These are phyloP conservation scores for Drosophila anomelani DNA, from an alignment of 2,888 invertebrate species.

Conservation along the genomic window DNA sequence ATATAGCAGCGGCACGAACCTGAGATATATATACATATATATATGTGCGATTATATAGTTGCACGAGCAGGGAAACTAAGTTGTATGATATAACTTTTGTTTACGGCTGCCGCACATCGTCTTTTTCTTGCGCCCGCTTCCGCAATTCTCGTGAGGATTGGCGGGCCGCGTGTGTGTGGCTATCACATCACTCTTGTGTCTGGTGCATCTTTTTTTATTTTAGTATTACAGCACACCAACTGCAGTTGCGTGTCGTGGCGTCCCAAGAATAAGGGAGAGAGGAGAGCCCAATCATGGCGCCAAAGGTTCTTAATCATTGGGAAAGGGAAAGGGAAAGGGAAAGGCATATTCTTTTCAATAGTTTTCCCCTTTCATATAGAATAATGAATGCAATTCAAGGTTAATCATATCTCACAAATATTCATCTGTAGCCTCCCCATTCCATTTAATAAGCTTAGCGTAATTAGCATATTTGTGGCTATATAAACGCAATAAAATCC, in stretches of 20 bases:
- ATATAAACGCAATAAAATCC: too few species aligned
- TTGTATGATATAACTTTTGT: conserved; percentile 48
- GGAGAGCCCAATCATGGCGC: conserved; percentile 2
- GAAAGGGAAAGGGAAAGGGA: conserved; percentile 1
- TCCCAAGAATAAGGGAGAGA: neutral
- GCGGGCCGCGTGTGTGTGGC: conserved; percentile 21
- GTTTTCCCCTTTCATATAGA: neutral
- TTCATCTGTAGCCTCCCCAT: conserved; percentile 6
- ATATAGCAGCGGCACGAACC: conserved; percentile 44
- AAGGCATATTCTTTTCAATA: neutral
- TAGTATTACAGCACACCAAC: conserved; percentile 27
- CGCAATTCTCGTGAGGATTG: conserved; percentile 35
- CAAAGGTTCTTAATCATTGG: conserved; percentile 1
- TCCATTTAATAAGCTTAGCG: neutral
- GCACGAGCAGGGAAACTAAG: conserved; percentile 10
- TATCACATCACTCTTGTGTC: conserved; percentile 3
- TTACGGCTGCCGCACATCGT: conserved; percentile 35
- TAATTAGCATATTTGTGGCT: neutral
- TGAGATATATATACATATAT: conserved; percentile 14
- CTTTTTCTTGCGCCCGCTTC: conserved; percentile 25
- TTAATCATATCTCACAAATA: neutral
- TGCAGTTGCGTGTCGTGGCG: conserved; percentile 11
- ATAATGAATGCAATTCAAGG: conserved; percentile 9
- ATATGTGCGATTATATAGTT: neutral
- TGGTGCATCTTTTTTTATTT: conserved; percentile 18